Evolutionary conservation across 2,797 vertebrate species (phyloP).

Genomic region (Amblyopsis hoosieri): DNA sequence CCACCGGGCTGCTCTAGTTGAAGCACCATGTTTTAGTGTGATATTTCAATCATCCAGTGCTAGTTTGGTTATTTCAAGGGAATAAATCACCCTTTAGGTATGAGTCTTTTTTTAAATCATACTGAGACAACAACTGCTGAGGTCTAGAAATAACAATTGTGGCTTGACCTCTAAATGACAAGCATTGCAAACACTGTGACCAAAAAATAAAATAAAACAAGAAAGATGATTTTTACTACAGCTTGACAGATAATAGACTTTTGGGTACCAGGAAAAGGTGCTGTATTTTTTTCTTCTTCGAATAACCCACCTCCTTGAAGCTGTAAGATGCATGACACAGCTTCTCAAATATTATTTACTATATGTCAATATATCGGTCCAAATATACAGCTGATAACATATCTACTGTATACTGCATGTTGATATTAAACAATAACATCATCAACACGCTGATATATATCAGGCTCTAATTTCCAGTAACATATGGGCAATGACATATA

Average conservation of each 20-base stretch:
- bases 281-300: too few relatives aligned
- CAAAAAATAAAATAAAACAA: conserved; percentile 49
- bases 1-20: neutral
- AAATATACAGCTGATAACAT: too few relatives aligned
- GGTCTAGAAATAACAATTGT: conserved; percentile 37
- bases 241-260: neutral
- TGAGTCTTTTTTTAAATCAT: conserved; percentile 21
- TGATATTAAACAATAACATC: too few relatives aligned
- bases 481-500: conserved; percentile 30
- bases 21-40: conserved; percentile 31
- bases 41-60: conserved; percentile 29
- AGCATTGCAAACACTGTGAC: conserved; percentile 18
- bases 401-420: too few relatives aligned
- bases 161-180: conserved; percentile 34
- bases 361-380: too few relatives aligned
- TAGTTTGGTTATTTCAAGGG: conserved; percentile 6
- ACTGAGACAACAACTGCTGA: conserved; percentile 29
- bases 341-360: too few relatives aligned
- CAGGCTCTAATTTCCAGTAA: conserved; percentile 21
- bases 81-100: conserved; percentile 6
- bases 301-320: too few relatives aligned
- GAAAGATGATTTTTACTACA: neutral
- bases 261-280: too few relatives aligned
- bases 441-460: too few relatives aligned
- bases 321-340: too few relatives aligned